Evolutionary conservation across 2,113 vertebrate genomes (phyloP).

Genomic region (Thymallus thymallus): DNA sequence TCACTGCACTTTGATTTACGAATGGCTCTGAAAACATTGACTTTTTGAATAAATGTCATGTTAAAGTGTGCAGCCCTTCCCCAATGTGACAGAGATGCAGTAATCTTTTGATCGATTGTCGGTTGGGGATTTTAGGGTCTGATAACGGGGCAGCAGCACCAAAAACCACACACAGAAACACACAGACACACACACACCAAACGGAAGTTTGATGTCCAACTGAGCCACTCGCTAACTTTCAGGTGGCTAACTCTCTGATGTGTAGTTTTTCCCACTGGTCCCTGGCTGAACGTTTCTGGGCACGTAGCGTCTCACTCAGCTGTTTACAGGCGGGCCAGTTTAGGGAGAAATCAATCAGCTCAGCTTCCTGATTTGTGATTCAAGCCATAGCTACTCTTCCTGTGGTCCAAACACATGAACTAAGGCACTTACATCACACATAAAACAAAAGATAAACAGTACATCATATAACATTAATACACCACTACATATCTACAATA

Average conservation of each 20-base stretch:
- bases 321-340: slow-evolving; percentile 35
- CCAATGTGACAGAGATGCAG: slow-evolving; percentile 67
- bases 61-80: slow-evolving; percentile 32
- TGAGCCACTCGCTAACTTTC: neutral
- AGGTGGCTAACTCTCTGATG: slow-evolving; percentile 20
- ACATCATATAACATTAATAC: too few relatives aligned
- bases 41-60: slow-evolving; percentile 51
- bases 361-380: slow-evolving; percentile 32
- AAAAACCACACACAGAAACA: neutral
- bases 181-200: slow-evolving; percentile 13
- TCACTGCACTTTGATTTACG: slow-evolving; percentile 20
- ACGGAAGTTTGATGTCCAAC: too few relatives aligned
- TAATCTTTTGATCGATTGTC: slow-evolving; percentile 58
- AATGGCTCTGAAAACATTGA: too few relatives aligned
- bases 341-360: slow-evolving; percentile 28
- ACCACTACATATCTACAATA: too few relatives aligned
- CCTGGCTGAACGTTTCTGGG: neutral
- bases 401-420: too few relatives aligned
- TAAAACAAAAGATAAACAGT: too few relatives aligned
- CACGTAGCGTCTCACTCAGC: slow-evolving; percentile 14
- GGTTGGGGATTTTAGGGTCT: slow-evolving; percentile 45
- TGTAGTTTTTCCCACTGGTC: slow-evolving; percentile 13
- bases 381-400: neutral
- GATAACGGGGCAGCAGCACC: neutral
- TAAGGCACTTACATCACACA: too few relatives aligned